phyloP scores from a whole-genome alignment of 2,797 vertebrate species.

The Pseudomugil tenellus region DNA sequence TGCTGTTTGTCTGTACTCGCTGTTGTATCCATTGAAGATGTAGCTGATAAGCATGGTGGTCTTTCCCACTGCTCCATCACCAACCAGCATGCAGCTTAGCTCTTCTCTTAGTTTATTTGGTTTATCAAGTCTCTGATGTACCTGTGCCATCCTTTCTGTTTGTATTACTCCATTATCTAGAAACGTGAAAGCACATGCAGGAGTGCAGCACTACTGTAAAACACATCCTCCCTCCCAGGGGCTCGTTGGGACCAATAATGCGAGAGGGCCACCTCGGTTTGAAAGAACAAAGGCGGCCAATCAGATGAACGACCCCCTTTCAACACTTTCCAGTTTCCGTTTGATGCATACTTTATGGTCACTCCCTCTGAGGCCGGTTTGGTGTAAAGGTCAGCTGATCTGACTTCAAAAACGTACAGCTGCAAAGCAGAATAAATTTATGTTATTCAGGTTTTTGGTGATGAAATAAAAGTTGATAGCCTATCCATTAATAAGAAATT shows the following conservation, averaged over 20 bases:
- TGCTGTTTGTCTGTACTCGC: slow-evolving; percentile 91
- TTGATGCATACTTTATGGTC: slow-evolving; percentile 60
- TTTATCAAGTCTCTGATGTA: slow-evolving; percentile 51
- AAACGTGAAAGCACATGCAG: slow-evolving; percentile 12
- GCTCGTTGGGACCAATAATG: slow-evolving; percentile 37
- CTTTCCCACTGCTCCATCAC: slow-evolving; percentile 94
- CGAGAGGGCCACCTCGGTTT: slow-evolving; percentile 61
- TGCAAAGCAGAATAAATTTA: no score
- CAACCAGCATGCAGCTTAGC: slow-evolving; percentile 91
- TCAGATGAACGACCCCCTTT: slow-evolving; percentile 51
- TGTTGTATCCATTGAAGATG: slow-evolving; percentile 92
- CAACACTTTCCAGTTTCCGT: slow-evolving; percentile 44
- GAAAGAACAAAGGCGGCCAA: slow-evolving; percentile 77
- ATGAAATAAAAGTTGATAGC: no score
- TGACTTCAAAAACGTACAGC: neutral
- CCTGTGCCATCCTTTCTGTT: slow-evolving; percentile 50
- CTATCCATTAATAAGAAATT: no score
- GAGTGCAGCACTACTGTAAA: slow-evolving; percentile 51
- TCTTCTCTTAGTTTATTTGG: slow-evolving; percentile 53
- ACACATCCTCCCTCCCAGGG: slow-evolving; percentile 17
- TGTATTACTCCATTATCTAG: slow-evolving; percentile 30
- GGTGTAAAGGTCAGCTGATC: slow-evolving; percentile 14
- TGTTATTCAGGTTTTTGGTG: no score
- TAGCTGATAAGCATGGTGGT: slow-evolving; percentile 95
- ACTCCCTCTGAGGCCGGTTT: slow-evolving; percentile 44